Conservation (phyloP, 2,113 vertebrate genomes). For the Dissostichus mawsoni region DNA sequence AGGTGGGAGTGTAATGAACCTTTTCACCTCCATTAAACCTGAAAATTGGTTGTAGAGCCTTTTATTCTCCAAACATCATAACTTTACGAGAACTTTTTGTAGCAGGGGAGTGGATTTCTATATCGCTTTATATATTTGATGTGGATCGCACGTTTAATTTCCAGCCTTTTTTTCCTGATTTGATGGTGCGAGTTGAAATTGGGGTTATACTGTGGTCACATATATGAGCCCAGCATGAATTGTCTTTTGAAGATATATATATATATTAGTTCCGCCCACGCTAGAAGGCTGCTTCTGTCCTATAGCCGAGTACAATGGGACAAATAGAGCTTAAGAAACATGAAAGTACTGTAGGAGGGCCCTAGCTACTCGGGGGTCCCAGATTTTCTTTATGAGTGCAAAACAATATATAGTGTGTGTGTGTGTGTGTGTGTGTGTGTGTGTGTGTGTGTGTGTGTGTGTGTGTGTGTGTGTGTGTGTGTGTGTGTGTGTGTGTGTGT, state of each 20-base stretch:
- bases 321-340: slow-evolving; percentile 76
- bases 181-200: slow-evolving; percentile 63
- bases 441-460: slow-evolving; percentile 18
- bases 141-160: slow-evolving; percentile 68
- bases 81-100: slow-evolving; percentile 62
- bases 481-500: slow-evolving; percentile 21
- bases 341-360: slow-evolving; percentile 78
- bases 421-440: slow-evolving; percentile 17
- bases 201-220: slow-evolving; percentile 71
- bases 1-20: slow-evolving; percentile 66
- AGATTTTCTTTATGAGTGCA: slow-evolving; percentile 76
- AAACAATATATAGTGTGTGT: slow-evolving; percentile 68
- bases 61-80: slow-evolving; percentile 65
- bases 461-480: slow-evolving; percentile 31
- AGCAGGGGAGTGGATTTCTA: slow-evolving; percentile 52
- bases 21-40: slow-evolving; percentile 74
- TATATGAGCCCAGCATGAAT: slow-evolving; percentile 63
- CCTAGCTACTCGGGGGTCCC: slow-evolving; percentile 69
- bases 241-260: slow-evolving; percentile 72
- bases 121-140: slow-evolving; percentile 49
- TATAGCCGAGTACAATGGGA: slow-evolving; percentile 61
- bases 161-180: slow-evolving; percentile 63
- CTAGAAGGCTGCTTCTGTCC: slow-evolving; percentile 34
- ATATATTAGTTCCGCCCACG: slow-evolving; percentile 58
- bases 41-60: slow-evolving; percentile 70